A percentile compares a stretch with the other conserved stretches of the same genome.
Conservation (phyloP, 2,113 vertebrate genomes). For the Psophia crepitans region DNA sequence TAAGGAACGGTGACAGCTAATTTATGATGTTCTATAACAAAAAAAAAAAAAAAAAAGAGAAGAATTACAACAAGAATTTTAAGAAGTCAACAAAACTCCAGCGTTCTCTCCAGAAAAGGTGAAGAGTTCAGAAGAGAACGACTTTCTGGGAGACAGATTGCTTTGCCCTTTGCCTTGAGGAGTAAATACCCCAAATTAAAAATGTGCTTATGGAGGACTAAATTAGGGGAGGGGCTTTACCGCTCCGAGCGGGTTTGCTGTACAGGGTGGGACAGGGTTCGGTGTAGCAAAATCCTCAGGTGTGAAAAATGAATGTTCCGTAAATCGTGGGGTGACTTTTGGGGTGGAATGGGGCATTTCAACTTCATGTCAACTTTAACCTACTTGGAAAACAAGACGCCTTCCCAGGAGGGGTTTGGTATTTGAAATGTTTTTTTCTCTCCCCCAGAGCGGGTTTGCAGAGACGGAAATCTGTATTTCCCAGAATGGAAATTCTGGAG, state of each 20-base stretch:
- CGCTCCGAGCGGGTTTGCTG: neutral
- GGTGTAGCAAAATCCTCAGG: accelerated
- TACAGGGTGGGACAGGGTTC: neutral
- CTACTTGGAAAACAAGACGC: neutral
- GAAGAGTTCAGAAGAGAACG: neutral
- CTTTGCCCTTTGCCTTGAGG: neutral
- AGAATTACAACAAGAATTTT: neutral
- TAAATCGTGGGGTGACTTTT: neutral
- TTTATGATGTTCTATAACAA: constrained; percentile 2
- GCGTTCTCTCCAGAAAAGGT: neutral
- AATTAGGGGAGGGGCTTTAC: neutral
- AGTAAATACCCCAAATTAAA: neutral
- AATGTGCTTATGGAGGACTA: neutral
- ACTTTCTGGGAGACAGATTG: neutral
- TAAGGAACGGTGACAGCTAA: constrained; percentile 36
- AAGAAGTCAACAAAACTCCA: neutral
- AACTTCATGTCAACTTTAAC: accelerated
- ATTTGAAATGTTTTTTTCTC: neutral
- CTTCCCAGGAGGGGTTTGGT: neutral
- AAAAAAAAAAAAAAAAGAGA: neutral
- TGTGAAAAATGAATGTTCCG: neutral
- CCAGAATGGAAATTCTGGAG: constrained; percentile 18
- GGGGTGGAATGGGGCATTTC: neutral
- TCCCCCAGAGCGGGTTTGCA: neutral
- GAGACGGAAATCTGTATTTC: neutral